phyloP scores from a whole-genome alignment of 2,113 vertebrate species.

The Aphyosemion australe region DNA sequence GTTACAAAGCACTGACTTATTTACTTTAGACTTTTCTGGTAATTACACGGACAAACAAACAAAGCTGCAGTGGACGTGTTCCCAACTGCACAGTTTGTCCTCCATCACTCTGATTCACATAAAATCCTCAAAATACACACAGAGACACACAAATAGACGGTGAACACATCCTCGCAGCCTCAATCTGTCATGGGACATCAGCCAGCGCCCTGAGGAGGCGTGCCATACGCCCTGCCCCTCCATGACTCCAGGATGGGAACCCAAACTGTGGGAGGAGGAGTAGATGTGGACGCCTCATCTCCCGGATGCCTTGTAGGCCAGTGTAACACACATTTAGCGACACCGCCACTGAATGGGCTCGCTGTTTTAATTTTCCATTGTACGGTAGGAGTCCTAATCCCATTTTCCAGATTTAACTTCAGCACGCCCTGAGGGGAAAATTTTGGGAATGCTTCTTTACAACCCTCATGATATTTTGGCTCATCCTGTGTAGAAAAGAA shows the following conservation, averaged over 20 bases:
- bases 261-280: conserved; percentile 34
- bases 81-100: conserved; percentile 21
- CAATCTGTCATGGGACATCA: conserved; percentile 79
- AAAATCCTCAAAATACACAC: conserved; percentile 7
- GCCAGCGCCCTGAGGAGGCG: conserved; percentile 49
- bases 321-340: conserved; percentile 16
- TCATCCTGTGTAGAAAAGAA: conserved; percentile 8
- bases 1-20: conserved; percentile 19
- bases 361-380: conserved; percentile 33
- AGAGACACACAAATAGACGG: conserved; percentile 14
- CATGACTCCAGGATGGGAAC: conserved; percentile 16
- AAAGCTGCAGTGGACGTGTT: conserved; percentile 6
- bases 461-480: conserved; percentile 12
- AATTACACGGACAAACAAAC: conserved; percentile 36
- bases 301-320: conserved; percentile 19
- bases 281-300: conserved; percentile 24
- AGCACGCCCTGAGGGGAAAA: conserved; percentile 5
- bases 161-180: conserved; percentile 60
- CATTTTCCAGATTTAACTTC: conserved; percentile 34
- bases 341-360: conserved; percentile 2
- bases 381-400: conserved; percentile 42
- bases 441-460: conserved; percentile 6
- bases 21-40: conserved; percentile 17
- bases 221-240: conserved; percentile 41
- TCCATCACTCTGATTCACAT: conserved; percentile 40